phyloP scores from a whole-genome alignment of 2,113 vertebrate genomes.

The Rhinopomastus cyanomelas region DNA sequence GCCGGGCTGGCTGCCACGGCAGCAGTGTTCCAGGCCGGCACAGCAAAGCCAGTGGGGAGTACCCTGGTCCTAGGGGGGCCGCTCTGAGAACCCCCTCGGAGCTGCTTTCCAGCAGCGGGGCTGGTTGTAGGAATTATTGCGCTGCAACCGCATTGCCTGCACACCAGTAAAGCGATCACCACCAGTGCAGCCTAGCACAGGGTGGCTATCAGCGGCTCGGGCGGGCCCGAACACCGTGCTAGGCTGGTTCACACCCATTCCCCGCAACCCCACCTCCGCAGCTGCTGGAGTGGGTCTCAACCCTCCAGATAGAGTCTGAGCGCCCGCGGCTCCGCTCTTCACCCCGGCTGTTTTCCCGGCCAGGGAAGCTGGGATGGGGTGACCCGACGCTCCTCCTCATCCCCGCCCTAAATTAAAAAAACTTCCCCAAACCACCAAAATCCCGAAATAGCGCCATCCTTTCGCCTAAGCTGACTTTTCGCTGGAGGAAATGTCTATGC shows the following conservation, averaged over 20 bases:
- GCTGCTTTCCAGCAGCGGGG: neutral
- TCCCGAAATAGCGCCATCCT: neutral
- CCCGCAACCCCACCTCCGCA: too few species aligned
- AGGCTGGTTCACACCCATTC: neutral
- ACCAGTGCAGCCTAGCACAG: neutral
- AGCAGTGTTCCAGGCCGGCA: neutral
- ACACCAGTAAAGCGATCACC: neutral
- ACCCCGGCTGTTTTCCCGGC: too few species aligned
- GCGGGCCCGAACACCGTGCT: accelerated
- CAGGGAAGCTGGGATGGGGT: neutral
- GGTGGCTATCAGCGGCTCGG: neutral
- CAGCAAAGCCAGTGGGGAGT: neutral
- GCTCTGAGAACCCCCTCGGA: neutral
- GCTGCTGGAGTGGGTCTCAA: neutral
- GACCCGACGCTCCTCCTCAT: too few species aligned
- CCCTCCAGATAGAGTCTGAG: neutral
- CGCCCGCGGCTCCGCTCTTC: neutral
- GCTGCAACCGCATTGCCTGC: neutral
- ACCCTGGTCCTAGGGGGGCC: too few species aligned
- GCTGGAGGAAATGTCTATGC: neutral
- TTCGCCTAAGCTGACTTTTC: neutral
- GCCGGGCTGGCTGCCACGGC: neutral
- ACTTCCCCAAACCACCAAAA: neutral
- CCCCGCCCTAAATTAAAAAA: too few species aligned
- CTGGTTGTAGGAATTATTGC: accelerated